Conservation (phyloP, 30 jellyfish, hydroid and myxozoan genomes). For the Nemopilema nomurai region DNA sequence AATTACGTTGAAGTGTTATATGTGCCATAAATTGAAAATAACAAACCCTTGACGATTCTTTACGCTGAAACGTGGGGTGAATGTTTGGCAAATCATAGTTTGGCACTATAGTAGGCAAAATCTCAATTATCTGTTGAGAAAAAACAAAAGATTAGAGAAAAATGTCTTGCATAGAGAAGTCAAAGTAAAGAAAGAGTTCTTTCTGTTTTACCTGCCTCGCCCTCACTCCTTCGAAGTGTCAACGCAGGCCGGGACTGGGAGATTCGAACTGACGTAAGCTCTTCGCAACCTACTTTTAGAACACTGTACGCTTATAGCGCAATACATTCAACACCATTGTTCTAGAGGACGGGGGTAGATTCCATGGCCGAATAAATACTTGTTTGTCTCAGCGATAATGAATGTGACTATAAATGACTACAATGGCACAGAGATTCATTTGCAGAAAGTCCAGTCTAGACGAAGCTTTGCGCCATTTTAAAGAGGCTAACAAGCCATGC, state of each 20-base stretch:
- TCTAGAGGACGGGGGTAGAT: no score
- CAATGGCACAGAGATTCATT: not conserved
- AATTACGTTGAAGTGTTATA: no score
- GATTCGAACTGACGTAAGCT: no score
- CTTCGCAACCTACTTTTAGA: no score
- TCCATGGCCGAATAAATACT: no score
- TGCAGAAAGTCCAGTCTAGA: not conserved
- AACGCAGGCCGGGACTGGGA: no score
- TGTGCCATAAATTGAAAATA: no score
- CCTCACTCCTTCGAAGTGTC: no score
- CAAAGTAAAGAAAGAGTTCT: not conserved
- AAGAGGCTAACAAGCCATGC: not conserved
- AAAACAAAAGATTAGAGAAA: not conserved
- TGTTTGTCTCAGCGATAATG: no score
- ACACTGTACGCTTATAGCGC: no score
- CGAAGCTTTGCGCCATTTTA: not conserved
- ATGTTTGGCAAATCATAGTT: constrained; percentile 44
- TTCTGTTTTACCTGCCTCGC: no score
- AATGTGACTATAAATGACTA: not conserved
- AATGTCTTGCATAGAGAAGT: not conserved
- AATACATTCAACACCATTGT: no score
- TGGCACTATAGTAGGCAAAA: constrained; percentile 46
- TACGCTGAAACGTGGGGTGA: constrained; percentile 66
- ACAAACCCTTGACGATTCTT: constrained; percentile 72
- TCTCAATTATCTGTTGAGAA: constrained; percentile 41